These are phyloP conservation scores for Xiphophorus maculatus DNA, from an alignment of 2,113 vertebrate species.

Conservation along the genomic window DNA sequence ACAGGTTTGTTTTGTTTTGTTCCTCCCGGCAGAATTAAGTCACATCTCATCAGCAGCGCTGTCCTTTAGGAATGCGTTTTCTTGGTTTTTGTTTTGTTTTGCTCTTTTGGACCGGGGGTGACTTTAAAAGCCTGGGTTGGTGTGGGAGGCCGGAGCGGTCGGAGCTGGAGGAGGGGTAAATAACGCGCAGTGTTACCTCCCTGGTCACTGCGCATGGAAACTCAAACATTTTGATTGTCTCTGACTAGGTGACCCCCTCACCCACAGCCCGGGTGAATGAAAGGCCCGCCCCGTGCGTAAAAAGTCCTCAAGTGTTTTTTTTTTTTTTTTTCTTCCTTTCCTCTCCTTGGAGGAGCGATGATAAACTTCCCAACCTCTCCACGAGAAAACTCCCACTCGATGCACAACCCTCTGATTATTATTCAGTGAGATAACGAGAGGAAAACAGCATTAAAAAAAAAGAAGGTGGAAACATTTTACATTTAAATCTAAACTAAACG, in stretches of 20 bases:
- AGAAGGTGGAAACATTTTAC: background rate
- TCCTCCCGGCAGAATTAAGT: conserved; percentile 43
- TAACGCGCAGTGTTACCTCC: conserved; percentile 61
- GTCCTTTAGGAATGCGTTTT: background rate
- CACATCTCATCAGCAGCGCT: conserved; percentile 60
- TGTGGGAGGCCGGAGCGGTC: conserved; percentile 40
- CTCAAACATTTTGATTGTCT: conserved; percentile 80
- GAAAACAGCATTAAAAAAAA: background rate
- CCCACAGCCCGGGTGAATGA: conserved; percentile 71
- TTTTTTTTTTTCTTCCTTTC: background rate
- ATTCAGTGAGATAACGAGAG: background rate
- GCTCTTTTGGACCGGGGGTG: conserved; percentile 27
- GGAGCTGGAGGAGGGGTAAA: conserved; percentile 73
- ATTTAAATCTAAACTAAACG: background rate
- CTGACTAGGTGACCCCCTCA: conserved; percentile 59
- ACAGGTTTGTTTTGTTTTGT: conserved; percentile 40
- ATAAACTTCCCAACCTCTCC: conserved; percentile 42
- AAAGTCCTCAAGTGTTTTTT: conserved; percentile 22
- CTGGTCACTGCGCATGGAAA: conserved; percentile 76
- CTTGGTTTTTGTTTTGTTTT: background rate
- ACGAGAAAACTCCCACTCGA: conserved; percentile 42
- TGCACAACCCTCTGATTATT: conserved; percentile 2
- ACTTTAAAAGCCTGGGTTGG: conserved; percentile 32
- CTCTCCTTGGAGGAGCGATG: conserved; percentile 12
- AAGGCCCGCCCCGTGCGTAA: conserved; percentile 75